Base-by-base conservation (phyloP, 1,140 invertebrate genomes). In the Micrasema minimum region DNA sequence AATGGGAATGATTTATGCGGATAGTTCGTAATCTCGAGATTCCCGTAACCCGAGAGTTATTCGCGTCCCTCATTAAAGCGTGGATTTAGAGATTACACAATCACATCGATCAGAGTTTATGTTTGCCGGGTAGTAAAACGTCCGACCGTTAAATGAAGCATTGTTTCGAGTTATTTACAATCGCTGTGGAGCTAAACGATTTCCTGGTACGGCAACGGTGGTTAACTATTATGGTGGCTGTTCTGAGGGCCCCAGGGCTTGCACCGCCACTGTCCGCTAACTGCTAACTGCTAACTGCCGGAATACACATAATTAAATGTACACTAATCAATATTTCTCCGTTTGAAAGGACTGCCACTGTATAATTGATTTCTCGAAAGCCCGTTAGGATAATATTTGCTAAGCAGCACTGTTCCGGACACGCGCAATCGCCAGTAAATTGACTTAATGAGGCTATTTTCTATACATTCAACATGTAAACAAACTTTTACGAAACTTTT, bases 131-230 rank as follows among this genome's bases (percentile, higher is more conserved):
- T 69, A 26, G 66, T 72, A 65, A 69, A 72, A 72, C 51, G 66
- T 67, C 46, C 53, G 46, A 64, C 61, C 57, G 53, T 69, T 66
- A 69, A 72, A 72, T 66, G 66, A 72, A 69, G 26, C 71, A 72
- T 72, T 69, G 71, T 72, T 72, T 68, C 55, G 10, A 26, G 46
- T 53, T 45, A 62, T 69, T 69, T 62, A 69, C 67, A 69, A 69
- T 64, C 57, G 67, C 45, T 11, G 48, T 46, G 67, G 43, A 57
- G 57, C 66, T 67, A 67, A 61, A 48, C 66, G 37, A 46, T 61
- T 69, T 69, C 66, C 66, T 69, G 53, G 51, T 66, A 66, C 12
- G 37, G 55, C 37, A 26, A 46, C 48, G 59, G 59, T 46, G 59
- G 59, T n/a, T 46, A 64, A 62, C 45, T 37, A 57, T 57, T 31